Evolutionary conservation across 2,797 vertebrate species (phyloP).

Genomic region (Centroberyx gerrardi): DNA sequence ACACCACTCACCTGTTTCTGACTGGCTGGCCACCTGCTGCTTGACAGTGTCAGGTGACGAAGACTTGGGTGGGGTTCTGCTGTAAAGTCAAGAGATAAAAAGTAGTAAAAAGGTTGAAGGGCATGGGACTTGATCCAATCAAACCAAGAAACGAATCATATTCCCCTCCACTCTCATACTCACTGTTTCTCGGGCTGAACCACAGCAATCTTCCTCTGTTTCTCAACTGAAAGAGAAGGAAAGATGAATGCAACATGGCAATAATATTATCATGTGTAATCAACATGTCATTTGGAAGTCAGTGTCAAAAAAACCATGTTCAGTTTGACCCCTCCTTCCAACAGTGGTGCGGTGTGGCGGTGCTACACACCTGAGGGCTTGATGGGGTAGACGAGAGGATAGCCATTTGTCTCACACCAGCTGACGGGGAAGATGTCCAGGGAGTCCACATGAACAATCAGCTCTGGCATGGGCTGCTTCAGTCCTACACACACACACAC

Average conservation of each 20-base stretch:
- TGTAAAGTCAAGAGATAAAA: conserved; percentile 54
- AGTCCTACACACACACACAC: conserved; percentile 84
- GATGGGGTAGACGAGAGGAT: conserved; percentile 92
- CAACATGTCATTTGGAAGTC: neutral
- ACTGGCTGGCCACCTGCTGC: conserved; percentile 81
- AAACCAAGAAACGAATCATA: conserved; percentile 16
- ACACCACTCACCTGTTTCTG: conserved; percentile 81
- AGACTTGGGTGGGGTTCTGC: conserved; percentile 80
- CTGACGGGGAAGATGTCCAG: conserved; percentile 97
- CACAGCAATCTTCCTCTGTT: conserved; percentile 94
- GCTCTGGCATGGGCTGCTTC: conserved; percentile 93
- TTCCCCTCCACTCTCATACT: conserved; percentile 74
- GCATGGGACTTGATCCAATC: neutral
- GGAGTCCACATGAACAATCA: conserved; percentile 95
- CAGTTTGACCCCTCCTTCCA: conserved; percentile 3
- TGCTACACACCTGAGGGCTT: conserved; percentile 89
- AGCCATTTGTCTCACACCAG: conserved; percentile 99
- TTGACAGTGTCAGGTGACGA: conserved; percentile 82
- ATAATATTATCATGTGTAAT: neutral
- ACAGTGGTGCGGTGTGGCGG: neutral
- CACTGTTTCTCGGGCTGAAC: conserved; percentile 98
- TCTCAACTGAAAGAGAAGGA: conserved; percentile 87
- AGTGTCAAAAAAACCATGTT: neutral
- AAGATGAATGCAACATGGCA: conserved; percentile 1
- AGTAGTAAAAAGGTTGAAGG: conserved; percentile 29